Evolutionary conservation across 2,797 vertebrate genomes (phyloP).

Genomic region (Crocidura indochinensis): DNA sequence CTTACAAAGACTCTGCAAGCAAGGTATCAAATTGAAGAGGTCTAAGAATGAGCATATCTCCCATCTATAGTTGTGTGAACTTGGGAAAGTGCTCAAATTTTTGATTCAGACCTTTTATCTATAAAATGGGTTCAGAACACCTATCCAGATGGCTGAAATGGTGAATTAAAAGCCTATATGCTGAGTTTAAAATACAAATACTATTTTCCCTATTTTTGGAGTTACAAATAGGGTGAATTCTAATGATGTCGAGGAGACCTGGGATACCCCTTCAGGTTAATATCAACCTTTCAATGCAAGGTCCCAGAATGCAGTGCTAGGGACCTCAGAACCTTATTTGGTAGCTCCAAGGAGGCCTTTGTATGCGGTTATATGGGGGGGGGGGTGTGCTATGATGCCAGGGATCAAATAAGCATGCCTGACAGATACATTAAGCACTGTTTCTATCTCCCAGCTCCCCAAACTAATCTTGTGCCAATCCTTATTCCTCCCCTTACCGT

Average conservation of each 20-base stretch:
- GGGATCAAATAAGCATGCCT: too few relatives aligned
- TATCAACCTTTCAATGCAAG: too few relatives aligned
- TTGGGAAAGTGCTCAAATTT: not conserved
- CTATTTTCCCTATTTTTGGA: not conserved
- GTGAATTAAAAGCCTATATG: not conserved
- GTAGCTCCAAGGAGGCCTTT: too few relatives aligned
- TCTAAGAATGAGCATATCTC: not conserved
- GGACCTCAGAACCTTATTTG: not conserved
- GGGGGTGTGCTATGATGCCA: too few relatives aligned
- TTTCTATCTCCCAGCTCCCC: too few relatives aligned
- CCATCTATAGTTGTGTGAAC: not conserved
- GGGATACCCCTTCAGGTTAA: too few relatives aligned
- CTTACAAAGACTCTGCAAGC: not conserved
- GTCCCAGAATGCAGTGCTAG: not conserved
- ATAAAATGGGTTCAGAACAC: not conserved
- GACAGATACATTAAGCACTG: too few relatives aligned
- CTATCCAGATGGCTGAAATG: not conserved
- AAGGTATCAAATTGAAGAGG: fast-evolving
- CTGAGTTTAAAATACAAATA: not conserved
- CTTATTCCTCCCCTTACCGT: not conserved
- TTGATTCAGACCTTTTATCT: not conserved
- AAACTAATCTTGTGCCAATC: not conserved
- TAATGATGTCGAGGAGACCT: too few relatives aligned
- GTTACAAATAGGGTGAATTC: not conserved
- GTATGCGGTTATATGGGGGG: too few relatives aligned